These are phyloP conservation scores for Drosophila athabasca DNA, from an alignment of 1,140 invertebrate species.

Conservation along the genomic window DNA sequence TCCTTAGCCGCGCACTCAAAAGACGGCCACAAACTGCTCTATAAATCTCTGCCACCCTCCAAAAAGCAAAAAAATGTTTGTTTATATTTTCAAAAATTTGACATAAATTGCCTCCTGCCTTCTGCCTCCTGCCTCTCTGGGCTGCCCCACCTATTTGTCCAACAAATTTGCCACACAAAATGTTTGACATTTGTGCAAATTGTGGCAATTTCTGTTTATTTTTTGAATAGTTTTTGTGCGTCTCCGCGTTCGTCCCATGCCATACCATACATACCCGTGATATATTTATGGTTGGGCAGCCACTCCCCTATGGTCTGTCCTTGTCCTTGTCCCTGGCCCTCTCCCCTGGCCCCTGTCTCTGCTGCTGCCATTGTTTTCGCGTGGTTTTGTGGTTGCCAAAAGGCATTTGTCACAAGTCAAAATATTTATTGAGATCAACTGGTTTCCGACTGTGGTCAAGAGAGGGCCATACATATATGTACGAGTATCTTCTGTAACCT, in stretches of 20 bases:
- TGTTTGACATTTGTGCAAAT: slow-evolving; percentile 40
- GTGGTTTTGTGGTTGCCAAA: slow-evolving; percentile 31
- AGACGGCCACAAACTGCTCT: slow-evolving; percentile 4
- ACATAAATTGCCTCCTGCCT: slow-evolving; percentile 49
- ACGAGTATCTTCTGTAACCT: slow-evolving; percentile 35
- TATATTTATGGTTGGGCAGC: slow-evolving; percentile 42
- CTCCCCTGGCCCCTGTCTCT: not conserved
- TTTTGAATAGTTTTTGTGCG: slow-evolving; percentile 28
- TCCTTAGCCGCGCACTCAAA: slow-evolving; percentile 1
- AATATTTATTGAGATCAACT: slow-evolving; percentile 82
- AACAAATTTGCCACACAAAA: slow-evolving; percentile 19
- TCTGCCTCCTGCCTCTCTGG: not conserved
- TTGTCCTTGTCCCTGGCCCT: slow-evolving; percentile 28
- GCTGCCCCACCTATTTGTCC: slow-evolving; percentile 39
- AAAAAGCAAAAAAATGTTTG: slow-evolving; percentile 12
- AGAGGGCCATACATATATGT: slow-evolving; percentile 12
- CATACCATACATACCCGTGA: not conserved
- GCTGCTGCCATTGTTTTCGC: slow-evolving; percentile 45
- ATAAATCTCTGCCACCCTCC: slow-evolving; percentile 41
- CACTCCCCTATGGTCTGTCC: slow-evolving; percentile 40
- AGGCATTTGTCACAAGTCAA: slow-evolving; percentile 77
- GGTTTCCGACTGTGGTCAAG: slow-evolving; percentile 56
- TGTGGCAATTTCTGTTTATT: slow-evolving; percentile 38
- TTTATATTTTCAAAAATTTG: slow-evolving; percentile 39
- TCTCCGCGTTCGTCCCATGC: slow-evolving; percentile 5